A percentile compares a stretch with the other conserved stretches of the same genome.
Evolutionary conservation across 53 echinoderm and acorn worm species (phyloP).

Genomic region (Luidia sarsii): DNA sequence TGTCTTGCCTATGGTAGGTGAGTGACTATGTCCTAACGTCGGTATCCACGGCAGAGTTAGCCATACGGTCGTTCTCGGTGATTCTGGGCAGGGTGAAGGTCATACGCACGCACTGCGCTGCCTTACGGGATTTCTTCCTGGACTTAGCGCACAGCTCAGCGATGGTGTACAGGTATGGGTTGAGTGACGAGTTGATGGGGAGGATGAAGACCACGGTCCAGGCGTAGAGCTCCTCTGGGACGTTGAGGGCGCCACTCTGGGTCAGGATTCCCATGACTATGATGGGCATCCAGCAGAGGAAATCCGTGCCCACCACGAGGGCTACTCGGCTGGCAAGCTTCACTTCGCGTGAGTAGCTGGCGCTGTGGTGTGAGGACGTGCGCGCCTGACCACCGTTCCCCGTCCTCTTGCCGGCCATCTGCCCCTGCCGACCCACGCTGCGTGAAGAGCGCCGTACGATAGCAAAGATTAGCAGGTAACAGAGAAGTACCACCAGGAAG

Average conservation of each 20-base stretch:
- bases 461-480: conserved; percentile 67
- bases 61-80: background rate
- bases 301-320: conserved; percentile 67
- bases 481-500: conserved; percentile 58
- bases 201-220: conserved; percentile 69
- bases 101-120: conserved; percentile 14
- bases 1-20: no score
- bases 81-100: background rate
- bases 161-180: conserved; percentile 70
- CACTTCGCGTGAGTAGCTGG: conserved; percentile 38
- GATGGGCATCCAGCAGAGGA: conserved; percentile 74
- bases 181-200: conserved; percentile 71
- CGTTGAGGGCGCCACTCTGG: conserved; percentile 38
- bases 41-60: background rate
- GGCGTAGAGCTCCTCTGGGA: conserved; percentile 68
- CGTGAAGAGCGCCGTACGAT: conserved; percentile 46
- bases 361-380: conserved; percentile 16
- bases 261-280: conserved; percentile 73
- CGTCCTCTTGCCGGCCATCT: conserved; percentile 15
- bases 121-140: background rate
- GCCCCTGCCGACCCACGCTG: conserved; percentile 9
- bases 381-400: background rate
- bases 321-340: conserved; percentile 62
- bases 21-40: no score
- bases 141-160: conserved; percentile 14